phyloP scores from a whole-genome alignment of 2,113 vertebrate species.

The Apteryx mantelli region DNA sequence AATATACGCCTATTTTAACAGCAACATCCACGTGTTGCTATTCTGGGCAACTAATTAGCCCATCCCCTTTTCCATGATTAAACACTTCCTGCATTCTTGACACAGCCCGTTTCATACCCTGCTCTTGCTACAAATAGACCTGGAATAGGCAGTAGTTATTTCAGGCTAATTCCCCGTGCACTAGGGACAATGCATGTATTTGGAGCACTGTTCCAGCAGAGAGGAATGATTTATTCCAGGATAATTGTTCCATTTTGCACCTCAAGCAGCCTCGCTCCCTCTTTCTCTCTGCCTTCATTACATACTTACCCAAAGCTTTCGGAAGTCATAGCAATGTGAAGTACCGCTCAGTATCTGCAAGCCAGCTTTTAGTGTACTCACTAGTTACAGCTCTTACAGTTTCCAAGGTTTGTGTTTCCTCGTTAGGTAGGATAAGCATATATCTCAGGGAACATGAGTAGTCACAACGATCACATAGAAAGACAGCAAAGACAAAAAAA shows the following conservation, averaged over 20 bases:
- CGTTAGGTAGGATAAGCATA: not conserved
- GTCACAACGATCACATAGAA: not conserved
- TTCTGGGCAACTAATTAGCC: not conserved
- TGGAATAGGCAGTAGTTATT: not conserved
- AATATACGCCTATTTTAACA: not conserved
- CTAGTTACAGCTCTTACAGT: not conserved
- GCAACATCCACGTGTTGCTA: not conserved
- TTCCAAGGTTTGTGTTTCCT: not conserved
- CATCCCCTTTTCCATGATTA: not conserved
- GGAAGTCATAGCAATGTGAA: not conserved
- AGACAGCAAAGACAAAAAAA: not conserved
- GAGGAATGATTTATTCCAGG: not conserved
- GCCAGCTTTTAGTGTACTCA: not conserved
- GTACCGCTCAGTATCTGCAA: not conserved
- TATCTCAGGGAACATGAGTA: not conserved
- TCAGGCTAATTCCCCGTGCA: not conserved
- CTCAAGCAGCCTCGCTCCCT: not conserved
- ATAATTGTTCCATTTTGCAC: not conserved
- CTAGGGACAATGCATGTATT: not conserved
- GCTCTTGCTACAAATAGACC: not conserved
- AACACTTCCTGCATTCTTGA: accelerated
- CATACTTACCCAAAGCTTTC: not conserved
- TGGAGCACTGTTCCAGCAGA: not conserved
- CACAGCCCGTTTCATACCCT: not conserved
- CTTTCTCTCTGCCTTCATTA: not conserved